A percentile compares a stretch with the other conserved stretches of the same genome.
phyloP scores from a whole-genome alignment of 2,113 vertebrate genomes.

The Paratilapia polleni region DNA sequence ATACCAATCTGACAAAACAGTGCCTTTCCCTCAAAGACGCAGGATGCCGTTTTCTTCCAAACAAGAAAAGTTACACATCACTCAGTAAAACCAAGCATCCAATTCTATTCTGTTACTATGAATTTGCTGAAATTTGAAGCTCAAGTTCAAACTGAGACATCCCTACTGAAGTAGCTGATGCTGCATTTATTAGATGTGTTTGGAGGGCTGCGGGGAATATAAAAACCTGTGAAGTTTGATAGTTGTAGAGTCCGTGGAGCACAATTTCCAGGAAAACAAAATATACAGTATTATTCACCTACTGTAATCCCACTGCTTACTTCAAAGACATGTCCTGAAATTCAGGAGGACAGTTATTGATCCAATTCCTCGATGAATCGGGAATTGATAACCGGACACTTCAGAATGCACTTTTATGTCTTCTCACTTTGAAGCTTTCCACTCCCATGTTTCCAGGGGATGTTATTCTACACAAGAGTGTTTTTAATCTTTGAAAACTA shows the following conservation, averaged over 20 bases:
- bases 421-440: slow-evolving; percentile 69
- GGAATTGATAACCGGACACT: slow-evolving; percentile 76
- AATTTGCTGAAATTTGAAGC: slow-evolving; percentile 31
- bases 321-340: slow-evolving; percentile 76
- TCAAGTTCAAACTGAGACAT: slow-evolving; percentile 21
- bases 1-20: slow-evolving; percentile 62
- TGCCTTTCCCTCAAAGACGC: slow-evolving; percentile 22
- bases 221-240: slow-evolving; percentile 49
- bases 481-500: slow-evolving; percentile 67
- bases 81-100: slow-evolving; percentile 22
- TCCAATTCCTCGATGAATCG: slow-evolving; percentile 71
- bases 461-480: slow-evolving; percentile 45
- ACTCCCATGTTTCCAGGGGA: slow-evolving; percentile 28
- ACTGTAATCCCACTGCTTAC: slow-evolving; percentile 53
- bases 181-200: slow-evolving; percentile 51
- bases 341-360: slow-evolving; percentile 75
- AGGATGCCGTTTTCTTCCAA: background rate
- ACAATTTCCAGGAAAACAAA: slow-evolving; percentile 48
- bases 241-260: slow-evolving; percentile 22
- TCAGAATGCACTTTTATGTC: slow-evolving; percentile 80
- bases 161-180: slow-evolving; percentile 32
- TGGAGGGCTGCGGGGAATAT: slow-evolving; percentile 31
- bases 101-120: slow-evolving; percentile 6
- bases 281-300: slow-evolving; percentile 34
- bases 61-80: slow-evolving; percentile 17